A percentile compares a stretch with the other conserved stretches of the same genome.
These are phyloP conservation scores for Betta splendens DNA, from an alignment of 2,797 vertebrate genomes.

Conservation along the genomic window DNA sequence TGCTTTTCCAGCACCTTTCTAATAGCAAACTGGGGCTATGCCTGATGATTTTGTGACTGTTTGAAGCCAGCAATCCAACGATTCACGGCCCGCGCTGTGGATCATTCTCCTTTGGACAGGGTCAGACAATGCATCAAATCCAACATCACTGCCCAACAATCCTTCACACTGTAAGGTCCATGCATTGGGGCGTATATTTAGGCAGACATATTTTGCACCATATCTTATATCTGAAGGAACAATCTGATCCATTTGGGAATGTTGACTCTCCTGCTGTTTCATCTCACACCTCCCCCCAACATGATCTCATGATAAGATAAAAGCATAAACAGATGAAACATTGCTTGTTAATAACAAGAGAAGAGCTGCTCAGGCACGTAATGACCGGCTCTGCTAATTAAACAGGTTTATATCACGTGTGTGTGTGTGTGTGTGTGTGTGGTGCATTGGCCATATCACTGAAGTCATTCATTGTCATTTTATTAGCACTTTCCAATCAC, in stretches of 20 bases:
- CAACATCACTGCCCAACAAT: too few species aligned
- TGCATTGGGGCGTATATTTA: too few species aligned
- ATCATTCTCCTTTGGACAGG: background rate
- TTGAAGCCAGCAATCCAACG: background rate
- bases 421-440: conserved; percentile 24
- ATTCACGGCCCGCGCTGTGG: background rate
- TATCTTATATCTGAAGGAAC: background rate
- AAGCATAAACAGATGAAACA: conserved; percentile 56
- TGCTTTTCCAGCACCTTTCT: background rate
- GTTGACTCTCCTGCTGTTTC: conserved; percentile 6
- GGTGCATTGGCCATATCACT: conserved; percentile 36
- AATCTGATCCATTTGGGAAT: background rate
- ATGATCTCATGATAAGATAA: conserved; percentile 46
- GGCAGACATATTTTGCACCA: background rate
- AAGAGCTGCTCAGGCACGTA: conserved; percentile 54
- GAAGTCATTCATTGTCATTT: conserved; percentile 70
- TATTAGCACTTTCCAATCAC: conserved; percentile 80
- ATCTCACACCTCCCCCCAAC: conserved; percentile 10
- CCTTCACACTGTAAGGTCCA: background rate
- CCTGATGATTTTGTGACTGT: conserved; percentile 1
- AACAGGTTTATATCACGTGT: conserved; percentile 48
- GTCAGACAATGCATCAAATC: background rate
- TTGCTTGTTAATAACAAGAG: conserved; percentile 57
- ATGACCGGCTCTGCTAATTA: conserved; percentile 60
- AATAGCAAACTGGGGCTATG: too few species aligned